Conservation (phyloP, 2,113 vertebrate genomes). For the Vimba vimba region DNA sequence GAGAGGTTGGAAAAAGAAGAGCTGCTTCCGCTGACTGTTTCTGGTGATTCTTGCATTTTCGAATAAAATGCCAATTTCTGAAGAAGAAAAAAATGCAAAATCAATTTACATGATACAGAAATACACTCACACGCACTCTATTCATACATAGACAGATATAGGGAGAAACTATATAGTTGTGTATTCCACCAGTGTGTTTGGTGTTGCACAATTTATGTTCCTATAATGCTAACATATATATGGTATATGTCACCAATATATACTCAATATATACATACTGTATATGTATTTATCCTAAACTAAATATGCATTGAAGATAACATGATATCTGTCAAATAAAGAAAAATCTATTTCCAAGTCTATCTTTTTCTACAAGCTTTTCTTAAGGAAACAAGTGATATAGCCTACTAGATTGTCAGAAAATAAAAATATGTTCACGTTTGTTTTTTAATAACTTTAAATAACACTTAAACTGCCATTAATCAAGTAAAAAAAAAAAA, state of each 20-base stretch:
- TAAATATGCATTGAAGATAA: background rate
- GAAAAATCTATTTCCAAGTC: background rate
- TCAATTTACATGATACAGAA: background rate
- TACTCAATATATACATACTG: too few species aligned
- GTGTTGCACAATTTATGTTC: background rate
- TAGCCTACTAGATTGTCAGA: background rate
- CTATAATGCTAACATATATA: background rate
- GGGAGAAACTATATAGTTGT: background rate
- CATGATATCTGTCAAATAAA: background rate
- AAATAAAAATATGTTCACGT: background rate
- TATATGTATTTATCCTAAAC: background rate
- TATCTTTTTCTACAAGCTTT: background rate
- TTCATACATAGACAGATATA: background rate
- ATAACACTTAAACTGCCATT: background rate
- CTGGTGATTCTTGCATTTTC: conserved; percentile 95
- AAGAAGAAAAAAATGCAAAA: background rate
- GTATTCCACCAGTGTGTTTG: background rate
- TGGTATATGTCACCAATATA: too few species aligned
- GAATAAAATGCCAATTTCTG: conserved; percentile 95
- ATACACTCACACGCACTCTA: background rate
- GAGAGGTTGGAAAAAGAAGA: conserved; percentile 80
- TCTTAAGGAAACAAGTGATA: background rate
- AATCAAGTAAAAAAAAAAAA: background rate
- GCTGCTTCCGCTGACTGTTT: conserved; percentile 77
- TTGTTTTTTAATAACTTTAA: background rate